phyloP scores from a whole-genome alignment of 2,797 vertebrate genomes.

The Gymnoscopelus braueri region DNA sequence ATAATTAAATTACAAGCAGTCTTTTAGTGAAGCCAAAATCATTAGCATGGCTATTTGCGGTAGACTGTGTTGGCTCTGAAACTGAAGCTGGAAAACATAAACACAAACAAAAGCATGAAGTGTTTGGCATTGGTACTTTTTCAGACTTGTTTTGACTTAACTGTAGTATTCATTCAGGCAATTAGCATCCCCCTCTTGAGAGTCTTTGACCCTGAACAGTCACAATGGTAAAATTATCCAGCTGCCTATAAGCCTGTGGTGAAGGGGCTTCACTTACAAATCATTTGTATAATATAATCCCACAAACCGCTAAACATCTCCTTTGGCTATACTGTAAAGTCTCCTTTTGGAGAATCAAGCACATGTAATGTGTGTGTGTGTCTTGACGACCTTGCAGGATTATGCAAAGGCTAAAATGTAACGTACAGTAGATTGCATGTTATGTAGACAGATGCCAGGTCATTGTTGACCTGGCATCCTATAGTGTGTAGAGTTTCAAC shows the following conservation, averaged over 20 bases:
- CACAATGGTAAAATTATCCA: background rate
- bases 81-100: background rate
- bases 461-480: no score
- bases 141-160: background rate
- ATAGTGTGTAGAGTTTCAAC: no score
- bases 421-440: no score
- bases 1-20: constrained; percentile 3
- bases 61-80: background rate
- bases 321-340: no score
- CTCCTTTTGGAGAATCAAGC: background rate
- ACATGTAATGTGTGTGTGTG: background rate
- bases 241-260: background rate
- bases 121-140: background rate
- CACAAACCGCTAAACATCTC: no score
- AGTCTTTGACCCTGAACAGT: background rate
- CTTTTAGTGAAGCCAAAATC: constrained; percentile 13
- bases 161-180: background rate
- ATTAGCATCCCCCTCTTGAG: no score
- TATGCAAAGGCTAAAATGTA: no score
- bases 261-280: background rate
- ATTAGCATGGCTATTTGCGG: background rate
- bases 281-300: no score
- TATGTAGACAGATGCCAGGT: no score
- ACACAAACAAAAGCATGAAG: background rate
- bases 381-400: no score